These are phyloP conservation scores for Sander vitreus DNA, from an alignment of 2,113 vertebrate genomes.

Conservation along the genomic window DNA sequence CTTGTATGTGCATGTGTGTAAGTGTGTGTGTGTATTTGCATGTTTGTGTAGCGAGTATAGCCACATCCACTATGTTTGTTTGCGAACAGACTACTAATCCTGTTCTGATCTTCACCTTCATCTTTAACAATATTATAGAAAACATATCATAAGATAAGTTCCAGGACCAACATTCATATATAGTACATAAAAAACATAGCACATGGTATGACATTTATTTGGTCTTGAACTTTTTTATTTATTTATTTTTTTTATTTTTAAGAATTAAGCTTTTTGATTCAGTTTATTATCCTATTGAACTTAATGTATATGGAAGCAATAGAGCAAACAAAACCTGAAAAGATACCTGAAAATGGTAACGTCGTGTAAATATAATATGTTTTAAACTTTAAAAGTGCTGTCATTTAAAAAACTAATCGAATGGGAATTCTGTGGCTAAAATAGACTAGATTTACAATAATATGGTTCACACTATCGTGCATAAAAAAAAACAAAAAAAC, in stretches of 20 bases:
- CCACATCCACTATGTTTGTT: not conserved
- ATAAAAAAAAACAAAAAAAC: not conserved
- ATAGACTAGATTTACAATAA: not conserved
- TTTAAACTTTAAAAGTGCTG: not conserved
- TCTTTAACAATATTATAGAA: not conserved
- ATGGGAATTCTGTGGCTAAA: not conserved
- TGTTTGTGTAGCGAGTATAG: not conserved
- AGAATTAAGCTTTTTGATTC: not conserved
- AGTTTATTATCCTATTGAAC: not conserved
- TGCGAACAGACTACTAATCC: constrained; percentile 6
- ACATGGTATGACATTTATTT: not conserved
- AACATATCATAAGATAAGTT: not conserved
- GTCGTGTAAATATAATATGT: not conserved
- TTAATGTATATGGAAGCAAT: not conserved
- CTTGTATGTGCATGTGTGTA: constrained; percentile 25
- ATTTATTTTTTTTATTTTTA: not conserved
- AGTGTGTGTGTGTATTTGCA: not conserved
- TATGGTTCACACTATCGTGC: not conserved
- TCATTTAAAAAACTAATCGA: not conserved
- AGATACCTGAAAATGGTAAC: not conserved
- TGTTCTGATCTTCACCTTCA: constrained; percentile 7
- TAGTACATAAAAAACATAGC: too few relatives aligned
- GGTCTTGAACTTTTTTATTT: not conserved
- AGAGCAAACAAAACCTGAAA: not conserved
- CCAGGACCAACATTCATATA: not conserved